These are phyloP conservation scores for Epinotia nisella DNA, from an alignment of 2,888 invertebrate species.

Conservation along the genomic window DNA sequence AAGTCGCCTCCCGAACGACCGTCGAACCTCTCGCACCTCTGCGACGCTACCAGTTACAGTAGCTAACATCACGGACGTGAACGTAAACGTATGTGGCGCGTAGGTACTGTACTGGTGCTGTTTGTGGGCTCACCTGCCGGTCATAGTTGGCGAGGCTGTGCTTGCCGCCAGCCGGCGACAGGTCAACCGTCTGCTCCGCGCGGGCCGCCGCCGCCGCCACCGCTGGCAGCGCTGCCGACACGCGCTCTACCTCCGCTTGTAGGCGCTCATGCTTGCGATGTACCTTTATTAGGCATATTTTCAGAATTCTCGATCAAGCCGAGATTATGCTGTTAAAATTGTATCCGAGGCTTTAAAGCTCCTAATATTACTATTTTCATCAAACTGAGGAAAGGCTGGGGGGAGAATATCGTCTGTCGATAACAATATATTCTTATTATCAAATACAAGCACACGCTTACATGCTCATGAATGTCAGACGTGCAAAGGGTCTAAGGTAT, in stretches of 20 bases:
- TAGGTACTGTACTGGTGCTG: too few species aligned
- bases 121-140: conserved; percentile 61
- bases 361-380: neutral
- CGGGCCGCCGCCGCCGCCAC: conserved; percentile 69
- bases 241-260: conserved; percentile 69
- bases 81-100: neutral
- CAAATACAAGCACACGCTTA: neutral
- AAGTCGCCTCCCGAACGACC: too few species aligned
- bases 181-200: conserved; percentile 68
- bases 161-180: conserved; percentile 53
- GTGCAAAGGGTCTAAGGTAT: too few species aligned
- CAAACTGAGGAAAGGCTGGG: neutral
- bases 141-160: conserved; percentile 66
- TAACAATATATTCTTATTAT: neutral
- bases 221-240: conserved; percentile 67
- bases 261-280: conserved; percentile 74
- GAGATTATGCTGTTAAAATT: neutral
- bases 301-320: too few species aligned
- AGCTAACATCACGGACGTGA: too few species aligned
- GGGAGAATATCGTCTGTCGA: neutral
- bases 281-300: too few species aligned
- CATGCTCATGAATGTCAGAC: too few species aligned
- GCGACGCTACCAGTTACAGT: too few species aligned
- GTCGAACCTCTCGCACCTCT: too few species aligned
- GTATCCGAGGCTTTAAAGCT: neutral